Percentiles rank a stretch among this genome's conserved stretches.
Conservation (phyloP, 2,888 invertebrate species). For the Galeruca laticollis region DNA sequence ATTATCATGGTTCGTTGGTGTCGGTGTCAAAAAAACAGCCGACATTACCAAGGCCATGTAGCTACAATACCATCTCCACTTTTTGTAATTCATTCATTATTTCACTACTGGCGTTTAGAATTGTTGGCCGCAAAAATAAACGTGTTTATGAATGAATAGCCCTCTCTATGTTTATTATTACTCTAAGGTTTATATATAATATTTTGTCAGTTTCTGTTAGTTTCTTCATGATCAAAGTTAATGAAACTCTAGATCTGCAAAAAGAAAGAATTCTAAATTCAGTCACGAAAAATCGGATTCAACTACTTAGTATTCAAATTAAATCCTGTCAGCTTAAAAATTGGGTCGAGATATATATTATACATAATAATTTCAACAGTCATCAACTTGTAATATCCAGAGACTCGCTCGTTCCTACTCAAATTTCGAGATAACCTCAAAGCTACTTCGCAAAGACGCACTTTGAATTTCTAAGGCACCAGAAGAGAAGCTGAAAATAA, state of each 20-base stretch:
- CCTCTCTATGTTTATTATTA: no score
- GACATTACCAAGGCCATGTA: no score
- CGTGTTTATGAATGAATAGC: no score
- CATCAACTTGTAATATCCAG: conserved; percentile 22
- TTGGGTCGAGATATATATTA: conserved; percentile 29
- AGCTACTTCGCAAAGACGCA: conserved; percentile 32
- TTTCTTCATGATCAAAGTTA: neutral
- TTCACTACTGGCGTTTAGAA: no score
- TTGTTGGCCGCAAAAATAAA: no score
- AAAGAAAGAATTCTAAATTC: neutral
- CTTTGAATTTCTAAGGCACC: conserved; percentile 25
- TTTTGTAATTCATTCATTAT: no score
- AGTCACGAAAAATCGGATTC: conserved; percentile 14
- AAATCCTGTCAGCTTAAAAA: conserved; percentile 20
- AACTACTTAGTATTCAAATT: conserved; percentile 22
- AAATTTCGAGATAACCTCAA: conserved; percentile 31
- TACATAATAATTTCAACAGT: conserved; percentile 31
- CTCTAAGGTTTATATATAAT: no score
- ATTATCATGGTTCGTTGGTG: no score
- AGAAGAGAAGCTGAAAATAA: conserved; percentile 25
- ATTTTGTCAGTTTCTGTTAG: neutral
- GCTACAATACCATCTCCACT: no score
- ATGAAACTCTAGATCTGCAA: neutral
- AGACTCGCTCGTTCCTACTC: conserved; percentile 23
- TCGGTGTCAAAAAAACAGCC: no score